Evolutionary conservation across 2,888 invertebrate species (phyloP), one percentile per base, ranked within the genome.

Genomic region (Mellilla xanthometata): DNA sequence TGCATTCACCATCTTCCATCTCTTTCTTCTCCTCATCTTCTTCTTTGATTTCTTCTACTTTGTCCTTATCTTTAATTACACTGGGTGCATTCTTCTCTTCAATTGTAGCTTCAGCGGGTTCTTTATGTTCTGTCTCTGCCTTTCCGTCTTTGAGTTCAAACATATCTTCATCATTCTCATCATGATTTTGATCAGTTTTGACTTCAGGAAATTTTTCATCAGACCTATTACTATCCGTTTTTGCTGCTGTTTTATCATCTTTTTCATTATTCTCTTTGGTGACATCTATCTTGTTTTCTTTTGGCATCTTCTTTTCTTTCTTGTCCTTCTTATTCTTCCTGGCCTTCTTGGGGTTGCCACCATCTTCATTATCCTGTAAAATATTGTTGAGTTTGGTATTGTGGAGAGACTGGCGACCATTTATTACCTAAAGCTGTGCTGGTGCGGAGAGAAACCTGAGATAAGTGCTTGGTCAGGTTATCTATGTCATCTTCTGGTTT

Each of bases 1-100:
- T 92, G 75, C 93, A 93, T 85, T 94, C 93, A 8, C 93, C 94
- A 72, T 94, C 93, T 83, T 94, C 93, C 64, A 64, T 28, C 39
- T 41, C 36, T 56, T 77, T 90, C 67, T 91, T 91, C 26, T 35
- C 27, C 11, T 39, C 52, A 10, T 5, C 27, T 12, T 39, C 52
- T 12, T 5, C 8, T 38, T 49, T 46, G 12, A 56, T 57, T 22
- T 55, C 54, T 29, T 64, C 24, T 26, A 13, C 9, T 3, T 10
- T 11, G 11, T 10, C 15, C 19, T 43, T 30, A 26, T 23, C 23
- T 35, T 28, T 39, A 31, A 29, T 9, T 9, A 3, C 38, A n/a
- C 31, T 39, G 6, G 24, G 28, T 60, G n/a, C n/a, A n/a, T 7
- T 4, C n/a, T 10, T 19, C 12, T 9, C 1, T 31, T 2, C 15